Evolutionary conservation across 2,797 vertebrate species (phyloP).

Genomic region (Cuniculus paca): DNA sequence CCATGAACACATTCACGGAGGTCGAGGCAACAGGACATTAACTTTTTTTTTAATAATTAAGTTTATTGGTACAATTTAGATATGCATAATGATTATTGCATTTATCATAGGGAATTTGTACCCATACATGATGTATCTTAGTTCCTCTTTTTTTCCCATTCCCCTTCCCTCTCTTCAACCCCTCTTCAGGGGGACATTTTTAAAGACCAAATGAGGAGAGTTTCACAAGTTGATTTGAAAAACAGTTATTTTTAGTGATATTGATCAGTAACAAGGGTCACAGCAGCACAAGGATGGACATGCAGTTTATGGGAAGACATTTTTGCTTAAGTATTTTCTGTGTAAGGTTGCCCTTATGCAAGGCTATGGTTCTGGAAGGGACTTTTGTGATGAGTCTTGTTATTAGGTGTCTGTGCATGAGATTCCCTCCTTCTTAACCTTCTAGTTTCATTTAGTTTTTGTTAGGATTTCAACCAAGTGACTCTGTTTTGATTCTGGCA

Average conservation of each 20-base stretch:
- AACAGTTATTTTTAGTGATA: background rate
- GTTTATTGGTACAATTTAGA: too few species aligned
- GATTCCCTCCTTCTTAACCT: background rate
- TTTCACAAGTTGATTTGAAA: background rate
- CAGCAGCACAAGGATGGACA: background rate
- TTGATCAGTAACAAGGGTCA: background rate
- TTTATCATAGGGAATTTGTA: too few species aligned
- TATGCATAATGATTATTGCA: too few species aligned
- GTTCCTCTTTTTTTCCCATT: too few species aligned
- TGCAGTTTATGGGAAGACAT: background rate
- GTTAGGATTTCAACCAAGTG: background rate
- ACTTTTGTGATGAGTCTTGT: background rate
- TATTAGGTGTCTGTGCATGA: background rate
- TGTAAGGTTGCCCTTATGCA: background rate
- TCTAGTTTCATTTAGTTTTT: background rate
- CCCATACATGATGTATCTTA: too few species aligned
- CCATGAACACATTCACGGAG: background rate
- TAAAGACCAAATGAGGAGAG: background rate
- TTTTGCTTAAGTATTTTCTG: background rate
- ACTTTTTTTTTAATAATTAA: too few species aligned
- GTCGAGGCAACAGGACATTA: background rate
- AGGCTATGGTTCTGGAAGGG: background rate
- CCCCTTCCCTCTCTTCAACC: too few species aligned
- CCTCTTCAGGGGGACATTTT: background rate
- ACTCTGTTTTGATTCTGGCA: background rate